A percentile compares a stretch with the other conserved stretches of the same genome.
These are phyloP conservation scores for Strix aluco DNA, from an alignment of 2,113 vertebrate genomes.

Conservation along the genomic window DNA sequence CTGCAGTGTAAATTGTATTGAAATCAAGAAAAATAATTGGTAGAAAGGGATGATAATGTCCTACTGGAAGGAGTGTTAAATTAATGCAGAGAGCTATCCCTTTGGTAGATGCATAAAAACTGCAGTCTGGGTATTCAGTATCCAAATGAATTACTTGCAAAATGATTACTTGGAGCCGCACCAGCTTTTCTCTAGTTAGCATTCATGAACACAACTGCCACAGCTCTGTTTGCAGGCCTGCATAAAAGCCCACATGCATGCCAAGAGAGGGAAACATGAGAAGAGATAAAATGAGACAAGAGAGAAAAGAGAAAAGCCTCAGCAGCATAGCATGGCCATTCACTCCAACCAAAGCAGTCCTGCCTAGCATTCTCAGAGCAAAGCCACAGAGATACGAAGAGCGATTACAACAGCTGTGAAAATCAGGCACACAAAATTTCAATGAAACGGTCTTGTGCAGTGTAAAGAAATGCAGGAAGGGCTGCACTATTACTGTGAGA, in stretches of 20 bases:
- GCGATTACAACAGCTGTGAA: background rate
- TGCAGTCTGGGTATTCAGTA: background rate
- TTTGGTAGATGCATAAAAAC: background rate
- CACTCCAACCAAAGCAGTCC: background rate
- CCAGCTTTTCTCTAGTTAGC: background rate
- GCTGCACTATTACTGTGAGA: background rate
- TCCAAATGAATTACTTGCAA: background rate
- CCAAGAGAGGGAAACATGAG: background rate
- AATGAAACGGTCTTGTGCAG: background rate
- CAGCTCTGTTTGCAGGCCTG: background rate
- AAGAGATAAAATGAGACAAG: background rate
- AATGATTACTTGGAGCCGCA: slow-evolving; percentile 12
- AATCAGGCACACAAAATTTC: background rate
- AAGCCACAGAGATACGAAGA: background rate
- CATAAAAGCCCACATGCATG: background rate
- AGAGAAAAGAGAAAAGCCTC: background rate
- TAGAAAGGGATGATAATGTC: background rate
- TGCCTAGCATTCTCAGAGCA: background rate
- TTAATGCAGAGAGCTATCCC: background rate
- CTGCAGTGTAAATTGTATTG: background rate
- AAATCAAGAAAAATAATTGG: background rate
- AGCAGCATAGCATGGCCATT: background rate
- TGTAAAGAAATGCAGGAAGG: background rate
- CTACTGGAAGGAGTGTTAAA: background rate
- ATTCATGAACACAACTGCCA: background rate